Evolutionary conservation across 92 coral and sea anemone genomes (phyloP), one percentile per base, ranked within the genome.

Genomic region (Ricordea florida): DNA sequence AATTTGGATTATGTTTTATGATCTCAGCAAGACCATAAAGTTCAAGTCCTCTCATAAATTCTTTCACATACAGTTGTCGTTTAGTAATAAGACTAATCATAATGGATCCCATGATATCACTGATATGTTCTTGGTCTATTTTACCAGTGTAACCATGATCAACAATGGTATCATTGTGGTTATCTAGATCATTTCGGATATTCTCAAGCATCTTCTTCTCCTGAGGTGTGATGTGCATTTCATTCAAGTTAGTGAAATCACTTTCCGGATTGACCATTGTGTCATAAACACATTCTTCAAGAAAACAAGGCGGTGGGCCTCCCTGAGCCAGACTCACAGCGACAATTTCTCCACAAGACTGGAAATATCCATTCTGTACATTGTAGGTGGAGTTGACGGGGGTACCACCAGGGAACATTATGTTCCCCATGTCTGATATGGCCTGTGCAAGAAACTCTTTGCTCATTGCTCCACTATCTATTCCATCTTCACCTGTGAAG

Each of bases 101-200:
- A 22, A 88, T 61, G 44, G 89, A 52, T n/a, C 86, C 83, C 10
- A 40, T 65, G n/a, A 88, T 78, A 52, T 66, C 82, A 7, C 45
- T 41, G 36, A 49, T 36, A 62, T 78, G 85, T 32, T 69, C 78
- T 21, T 45, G 55, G 49, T 62, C 72, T 34, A 87, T 76, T 9
- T 4, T 38, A 37, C 89, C 79, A 38, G 89, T 82, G 64, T 76
- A 87, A 6, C 86, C 86, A 77, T 87, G 78, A 7, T 87, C 89
- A 6, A 83, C 13, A 33, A 87, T 81, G 62, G 37, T 37, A 22
- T 81, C 85, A 22, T 6, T 8, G 17, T 50, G 26, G 66, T 24
- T 53, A 11, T 9, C 51, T 3, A 74, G 78, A 42, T 87, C 93
- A 21, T 57, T 29, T 53, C 26, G 23, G 55, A 87, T 70, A 24